These are phyloP conservation scores for Oncorhynchus masou DNA, from an alignment of 2,113 vertebrate species.

Conservation along the genomic window DNA sequence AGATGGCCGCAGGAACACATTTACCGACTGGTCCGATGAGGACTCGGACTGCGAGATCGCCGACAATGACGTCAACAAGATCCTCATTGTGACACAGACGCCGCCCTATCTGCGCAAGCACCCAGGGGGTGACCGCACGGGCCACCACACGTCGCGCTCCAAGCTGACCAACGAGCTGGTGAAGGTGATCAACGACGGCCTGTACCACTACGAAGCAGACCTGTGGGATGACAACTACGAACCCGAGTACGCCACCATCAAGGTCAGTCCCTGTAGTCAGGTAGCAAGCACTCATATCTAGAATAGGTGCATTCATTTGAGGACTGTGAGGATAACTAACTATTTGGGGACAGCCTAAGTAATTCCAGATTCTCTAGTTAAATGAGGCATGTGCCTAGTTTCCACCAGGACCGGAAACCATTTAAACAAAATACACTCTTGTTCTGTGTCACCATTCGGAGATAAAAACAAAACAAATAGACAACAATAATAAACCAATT, in stretches of 20 bases:
- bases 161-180: conserved; percentile 91
- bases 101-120: conserved; percentile 95
- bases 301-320: too few relatives aligned
- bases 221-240: conserved; percentile 95
- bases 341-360: too few relatives aligned
- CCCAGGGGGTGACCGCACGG: conserved; percentile 92
- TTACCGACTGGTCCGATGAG: conserved; percentile 97
- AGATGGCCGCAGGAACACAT: conserved; percentile 94
- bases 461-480: background rate
- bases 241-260: conserved; percentile 96
- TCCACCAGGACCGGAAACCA: background rate
- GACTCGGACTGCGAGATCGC: conserved; percentile 95
- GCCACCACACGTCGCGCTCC: conserved; percentile 89
- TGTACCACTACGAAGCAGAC: conserved; percentile 97
- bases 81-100: conserved; percentile 96
- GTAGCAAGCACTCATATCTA: background rate
- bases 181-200: conserved; percentile 96
- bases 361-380: too few relatives aligned
- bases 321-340: too few relatives aligned
- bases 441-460: background rate
- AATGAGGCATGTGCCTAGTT: too few relatives aligned
- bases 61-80: conserved; percentile 96
- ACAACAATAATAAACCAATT: background rate
- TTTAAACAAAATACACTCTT: background rate
- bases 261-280: conserved; percentile 70